Conservation (phyloP, 1,140 invertebrate species). For the Atta cephalotes region DNA sequence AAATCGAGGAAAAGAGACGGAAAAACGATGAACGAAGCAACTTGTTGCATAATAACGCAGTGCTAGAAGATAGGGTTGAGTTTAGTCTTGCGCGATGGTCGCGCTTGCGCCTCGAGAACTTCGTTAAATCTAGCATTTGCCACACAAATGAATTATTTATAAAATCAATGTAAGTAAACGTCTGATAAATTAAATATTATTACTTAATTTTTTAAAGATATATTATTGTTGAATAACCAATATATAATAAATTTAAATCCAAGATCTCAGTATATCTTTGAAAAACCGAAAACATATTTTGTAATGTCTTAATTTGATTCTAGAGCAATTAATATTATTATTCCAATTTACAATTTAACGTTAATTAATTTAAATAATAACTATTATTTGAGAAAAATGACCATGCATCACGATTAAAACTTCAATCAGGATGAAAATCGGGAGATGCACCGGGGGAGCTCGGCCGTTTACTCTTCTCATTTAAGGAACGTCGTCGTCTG, state of each 20-base stretch:
- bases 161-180: neutral
- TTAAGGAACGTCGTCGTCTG: conserved; percentile 60
- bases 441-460: neutral
- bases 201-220: conserved; percentile 8
- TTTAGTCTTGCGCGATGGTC: conserved; percentile 64
- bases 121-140: conserved; percentile 17
- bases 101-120: conserved; percentile 64
- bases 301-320: neutral
- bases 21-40: conserved; percentile 69
- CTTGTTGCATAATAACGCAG: conserved; percentile 77
- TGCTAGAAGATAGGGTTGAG: conserved; percentile 66
- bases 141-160: neutral
- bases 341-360: neutral
- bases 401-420: neutral
- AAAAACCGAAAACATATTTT: neutral
- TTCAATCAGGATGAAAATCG: neutral
- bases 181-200: neutral
- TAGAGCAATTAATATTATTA: neutral
- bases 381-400: neutral
- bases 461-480: conserved; percentile 34
- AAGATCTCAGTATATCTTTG: neutral
- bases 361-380: conserved; percentile 11
- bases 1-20: conserved; percentile 34
- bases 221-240: neutral
- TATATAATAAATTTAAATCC: neutral